Evolutionary conservation across 2,113 vertebrate genomes (phyloP), one percentile per base, ranked within the genome.

Genomic region (Misgurnus anguillicaudatus): DNA sequence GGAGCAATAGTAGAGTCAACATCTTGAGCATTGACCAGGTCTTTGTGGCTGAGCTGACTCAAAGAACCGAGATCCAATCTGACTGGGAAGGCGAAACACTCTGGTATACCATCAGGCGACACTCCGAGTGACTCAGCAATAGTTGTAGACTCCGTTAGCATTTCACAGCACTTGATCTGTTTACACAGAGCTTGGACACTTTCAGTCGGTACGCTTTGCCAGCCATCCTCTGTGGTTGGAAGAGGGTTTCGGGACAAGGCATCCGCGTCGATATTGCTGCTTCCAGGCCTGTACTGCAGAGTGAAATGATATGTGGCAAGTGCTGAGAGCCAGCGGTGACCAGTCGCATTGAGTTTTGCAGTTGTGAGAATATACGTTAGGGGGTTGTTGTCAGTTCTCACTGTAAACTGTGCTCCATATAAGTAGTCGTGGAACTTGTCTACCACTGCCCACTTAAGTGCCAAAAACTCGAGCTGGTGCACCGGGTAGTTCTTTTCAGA

Each of bases 261-360:
- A 68, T 68, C 42, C 6, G 65, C 65, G 3, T 48, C 19, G 6
- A 68, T 48, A 19, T 79, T 79, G 14, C 36, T 45, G 17, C 13
- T 45, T 0, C 67, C 77, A 13, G 67, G 67, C 10, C 55, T 41
- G 19, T 71, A 79, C 41, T 45, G 65, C 1, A 79, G 13, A 6
- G 9, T 38, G 47, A 79, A 79, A 57, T 71, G 9, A 41, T 70
- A 70, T 1, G 65, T 70, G 38, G 77, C 11, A 3, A 78, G 51
- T 9, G 66, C 53, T n/a, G 76, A 53, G 3, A 69, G 39, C 76
- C 76, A 78, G 21, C 53, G n/a, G 45, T 78, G 76, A 36, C 76
- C 65, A 4, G 63, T 42, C 9, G 65, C 64, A 45, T 69, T 78
- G 31, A 78, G 76, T 53, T 58, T 69, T 13, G 65, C 76, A 55